Conservation (phyloP, 2,797 vertebrate genomes). For the Peromyscus nudipes region DNA sequence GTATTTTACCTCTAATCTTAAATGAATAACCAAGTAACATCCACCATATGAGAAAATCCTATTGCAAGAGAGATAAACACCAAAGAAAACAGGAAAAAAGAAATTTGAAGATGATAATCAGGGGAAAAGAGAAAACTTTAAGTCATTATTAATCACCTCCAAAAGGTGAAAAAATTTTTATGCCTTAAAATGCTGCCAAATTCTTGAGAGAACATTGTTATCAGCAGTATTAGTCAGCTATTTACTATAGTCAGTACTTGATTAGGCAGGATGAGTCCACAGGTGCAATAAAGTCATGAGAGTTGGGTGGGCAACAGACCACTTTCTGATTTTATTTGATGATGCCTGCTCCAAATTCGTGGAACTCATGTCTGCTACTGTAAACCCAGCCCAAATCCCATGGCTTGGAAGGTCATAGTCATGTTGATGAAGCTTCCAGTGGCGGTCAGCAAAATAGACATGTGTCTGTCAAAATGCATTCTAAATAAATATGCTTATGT, state of each 20-base stretch:
- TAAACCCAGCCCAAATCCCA: background rate
- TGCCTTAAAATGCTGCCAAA: slow-evolving; percentile 3
- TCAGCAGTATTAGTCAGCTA: background rate
- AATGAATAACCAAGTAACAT: background rate
- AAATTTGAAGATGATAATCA: background rate
- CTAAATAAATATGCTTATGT: background rate
- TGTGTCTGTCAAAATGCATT: background rate
- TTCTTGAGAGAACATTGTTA: background rate
- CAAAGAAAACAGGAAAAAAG: background rate
- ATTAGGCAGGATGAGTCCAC: background rate
- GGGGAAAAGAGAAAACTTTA: background rate
- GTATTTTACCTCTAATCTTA: slow-evolving; percentile 2
- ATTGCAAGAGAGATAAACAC: background rate
- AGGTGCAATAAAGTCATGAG: background rate
- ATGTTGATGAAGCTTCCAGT: too few relatives aligned
- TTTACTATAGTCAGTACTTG: background rate
- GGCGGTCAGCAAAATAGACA: background rate
- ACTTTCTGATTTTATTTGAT: background rate
- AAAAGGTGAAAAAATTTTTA: background rate
- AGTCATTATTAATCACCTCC: background rate
- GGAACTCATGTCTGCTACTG: background rate
- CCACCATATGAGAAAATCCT: background rate
- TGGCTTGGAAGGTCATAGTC: background rate
- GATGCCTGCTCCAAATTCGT: background rate
- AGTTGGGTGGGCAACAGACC: background rate